Conservation (phyloP, 2,888 invertebrate species). For the Paralinhomoeus sp. region DNA sequence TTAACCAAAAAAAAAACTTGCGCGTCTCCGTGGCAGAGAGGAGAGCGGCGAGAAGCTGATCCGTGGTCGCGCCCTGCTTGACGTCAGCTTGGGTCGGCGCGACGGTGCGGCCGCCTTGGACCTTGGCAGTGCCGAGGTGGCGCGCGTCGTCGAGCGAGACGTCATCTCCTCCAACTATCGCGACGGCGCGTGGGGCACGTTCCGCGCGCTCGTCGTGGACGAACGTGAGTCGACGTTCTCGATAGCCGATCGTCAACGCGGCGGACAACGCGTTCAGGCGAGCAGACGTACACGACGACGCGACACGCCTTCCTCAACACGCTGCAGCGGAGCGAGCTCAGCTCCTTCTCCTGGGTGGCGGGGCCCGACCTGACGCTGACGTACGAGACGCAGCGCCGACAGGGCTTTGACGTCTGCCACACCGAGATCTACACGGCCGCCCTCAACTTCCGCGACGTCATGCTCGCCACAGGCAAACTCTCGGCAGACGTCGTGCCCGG, state of each 20-base stretch:
- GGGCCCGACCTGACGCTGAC: conserved; percentile 42
- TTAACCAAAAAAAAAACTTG: too few species aligned
- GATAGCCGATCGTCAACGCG: too few species aligned
- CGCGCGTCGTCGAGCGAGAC: conserved; percentile 36
- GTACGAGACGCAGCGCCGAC: too few species aligned
- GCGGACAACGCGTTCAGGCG: too few species aligned
- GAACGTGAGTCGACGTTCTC: conserved; percentile 27
- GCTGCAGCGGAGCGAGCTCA: conserved; percentile 71
- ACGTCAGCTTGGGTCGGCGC: conserved; percentile 15
- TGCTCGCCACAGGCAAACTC: conserved; percentile 88
- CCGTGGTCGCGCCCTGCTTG: conserved; percentile 20
- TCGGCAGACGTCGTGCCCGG: conserved; percentile 93
- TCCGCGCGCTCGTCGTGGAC: conserved; percentile 50
- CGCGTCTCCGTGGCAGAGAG: not conserved
- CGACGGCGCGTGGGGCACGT: conserved; percentile 55
- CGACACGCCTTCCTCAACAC: conserved; percentile 89
- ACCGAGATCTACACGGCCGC: conserved; percentile 61
- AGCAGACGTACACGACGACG: conserved; percentile 30
- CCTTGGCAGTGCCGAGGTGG: conserved; percentile 9
- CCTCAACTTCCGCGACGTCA: conserved; percentile 87
- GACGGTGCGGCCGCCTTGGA: conserved; percentile 12
- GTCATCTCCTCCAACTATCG: conserved; percentile 57
- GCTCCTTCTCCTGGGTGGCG: conserved; percentile 77
- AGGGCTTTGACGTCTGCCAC: not conserved
- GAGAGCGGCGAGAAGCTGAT: conserved; percentile 12